Conservation (phyloP, 2,888 invertebrate species). For the Tigriopus californicus region DNA sequence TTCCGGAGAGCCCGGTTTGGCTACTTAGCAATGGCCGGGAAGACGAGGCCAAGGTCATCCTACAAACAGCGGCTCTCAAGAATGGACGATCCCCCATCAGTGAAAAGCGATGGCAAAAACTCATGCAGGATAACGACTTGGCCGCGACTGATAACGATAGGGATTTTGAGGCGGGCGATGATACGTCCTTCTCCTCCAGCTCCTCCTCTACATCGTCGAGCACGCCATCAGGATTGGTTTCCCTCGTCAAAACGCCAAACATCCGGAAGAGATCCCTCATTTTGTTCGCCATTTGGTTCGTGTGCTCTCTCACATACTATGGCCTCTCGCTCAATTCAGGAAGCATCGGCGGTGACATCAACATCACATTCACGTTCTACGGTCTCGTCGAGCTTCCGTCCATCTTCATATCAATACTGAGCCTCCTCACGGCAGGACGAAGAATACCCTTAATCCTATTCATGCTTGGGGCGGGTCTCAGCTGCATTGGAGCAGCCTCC, state of each 20-base stretch:
- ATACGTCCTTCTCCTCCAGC: too few species aligned
- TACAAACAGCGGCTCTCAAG: not conserved
- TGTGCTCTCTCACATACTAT: not conserved
- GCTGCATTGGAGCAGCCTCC: not conserved
- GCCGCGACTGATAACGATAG: not conserved
- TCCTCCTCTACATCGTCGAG: not conserved
- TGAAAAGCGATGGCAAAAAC: too few species aligned
- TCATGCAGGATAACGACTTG: not conserved
- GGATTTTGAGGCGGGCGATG: too few species aligned
- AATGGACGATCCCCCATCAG: not conserved
- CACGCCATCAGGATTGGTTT: not conserved
- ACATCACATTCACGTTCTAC: not conserved
- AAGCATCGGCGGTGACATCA: not conserved
- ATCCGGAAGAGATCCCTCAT: not conserved
- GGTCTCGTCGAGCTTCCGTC: not conserved
- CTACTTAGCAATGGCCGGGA: not conserved
- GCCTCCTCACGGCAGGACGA: not conserved
- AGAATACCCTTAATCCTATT: not conserved
- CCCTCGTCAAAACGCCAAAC: not conserved
- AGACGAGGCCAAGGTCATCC: not conserved
- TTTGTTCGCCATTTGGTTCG: not conserved
- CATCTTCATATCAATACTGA: not conserved
- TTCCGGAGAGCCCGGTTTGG: not conserved
- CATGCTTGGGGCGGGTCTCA: not conserved
- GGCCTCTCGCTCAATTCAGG: not conserved